Evolutionary conservation across 2,888 invertebrate genomes (phyloP).

Genomic region (Cataglyphis rosenhaueri): DNA sequence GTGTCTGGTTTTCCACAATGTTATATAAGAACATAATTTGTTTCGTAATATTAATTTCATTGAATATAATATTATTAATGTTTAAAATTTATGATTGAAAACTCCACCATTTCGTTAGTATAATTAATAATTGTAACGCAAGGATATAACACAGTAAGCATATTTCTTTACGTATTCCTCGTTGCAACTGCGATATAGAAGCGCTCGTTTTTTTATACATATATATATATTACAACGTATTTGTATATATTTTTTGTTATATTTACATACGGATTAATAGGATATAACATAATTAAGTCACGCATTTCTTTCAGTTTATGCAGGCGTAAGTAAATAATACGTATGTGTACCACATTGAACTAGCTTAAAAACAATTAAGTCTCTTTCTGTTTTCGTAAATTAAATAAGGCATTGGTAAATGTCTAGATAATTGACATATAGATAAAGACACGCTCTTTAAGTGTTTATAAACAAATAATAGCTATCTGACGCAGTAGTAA

Average conservation of each 20-base stretch:
- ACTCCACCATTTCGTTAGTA: slow-evolving; percentile 64
- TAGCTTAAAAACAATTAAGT: slow-evolving; percentile 64
- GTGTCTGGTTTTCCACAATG: slow-evolving; percentile 70
- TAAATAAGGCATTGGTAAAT: slow-evolving; percentile 40
- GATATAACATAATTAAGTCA: slow-evolving; percentile 65
- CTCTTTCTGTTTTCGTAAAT: slow-evolving; percentile 46
- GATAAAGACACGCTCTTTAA: slow-evolving; percentile 6
- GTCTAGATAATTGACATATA: slow-evolving; percentile 21
- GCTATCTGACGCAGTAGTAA: slow-evolving; percentile 34
- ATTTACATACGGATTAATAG: slow-evolving; percentile 65
- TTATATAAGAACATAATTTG: slow-evolving; percentile 72
- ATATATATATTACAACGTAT: slow-evolving; percentile 66
- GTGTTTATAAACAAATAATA: slow-evolving; percentile 28
- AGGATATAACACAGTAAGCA: slow-evolving; percentile 60
- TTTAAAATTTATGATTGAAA: slow-evolving; percentile 62
- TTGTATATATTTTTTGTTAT: slow-evolving; percentile 53
- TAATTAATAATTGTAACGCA: slow-evolving; percentile 64
- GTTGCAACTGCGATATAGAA: slow-evolving; percentile 63
- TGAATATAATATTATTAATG: slow-evolving; percentile 64
- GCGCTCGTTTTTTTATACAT: slow-evolving; percentile 47
- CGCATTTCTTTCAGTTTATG: slow-evolving; percentile 51
- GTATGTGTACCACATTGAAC: slow-evolving; percentile 57
- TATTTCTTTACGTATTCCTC: slow-evolving; percentile 48
- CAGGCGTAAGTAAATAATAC: slow-evolving; percentile 54
- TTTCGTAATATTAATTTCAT: slow-evolving; percentile 65